phyloP scores from a whole-genome alignment of 1,140 invertebrate species.

The Drosophila elegans region DNA sequence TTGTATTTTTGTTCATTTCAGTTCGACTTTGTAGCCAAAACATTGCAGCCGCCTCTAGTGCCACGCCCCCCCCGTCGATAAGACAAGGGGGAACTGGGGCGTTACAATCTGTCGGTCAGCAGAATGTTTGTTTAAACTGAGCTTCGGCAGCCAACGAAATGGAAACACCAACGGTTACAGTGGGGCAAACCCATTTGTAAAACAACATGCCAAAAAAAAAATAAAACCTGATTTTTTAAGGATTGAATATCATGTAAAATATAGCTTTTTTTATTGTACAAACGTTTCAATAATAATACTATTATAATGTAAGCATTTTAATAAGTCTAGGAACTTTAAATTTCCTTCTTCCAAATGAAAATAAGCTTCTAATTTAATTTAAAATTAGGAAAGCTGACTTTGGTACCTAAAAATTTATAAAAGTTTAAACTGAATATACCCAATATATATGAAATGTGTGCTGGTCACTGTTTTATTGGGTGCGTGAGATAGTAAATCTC shows the following conservation, averaged over 20 bases:
- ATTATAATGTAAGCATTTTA: no score
- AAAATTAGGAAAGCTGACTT: no score
- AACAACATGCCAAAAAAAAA: not conserved
- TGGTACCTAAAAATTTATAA: no score
- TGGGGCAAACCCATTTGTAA: not conserved
- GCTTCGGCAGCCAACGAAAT: conserved; percentile 8
- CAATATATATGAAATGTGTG: no score
- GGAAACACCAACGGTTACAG: conserved; percentile 11
- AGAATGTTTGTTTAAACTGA: conserved; percentile 36
- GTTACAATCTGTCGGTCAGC: conserved; percentile 5
- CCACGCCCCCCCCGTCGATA: conserved; percentile 2
- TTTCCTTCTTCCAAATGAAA: no score
- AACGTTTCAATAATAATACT: no score
- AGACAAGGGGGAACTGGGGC: not conserved
- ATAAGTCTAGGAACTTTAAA: no score
- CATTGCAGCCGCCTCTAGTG: not conserved
- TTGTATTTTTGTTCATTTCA: not conserved
- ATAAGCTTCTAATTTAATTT: no score
- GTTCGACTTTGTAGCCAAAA: not conserved
- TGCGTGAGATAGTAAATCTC: not conserved
- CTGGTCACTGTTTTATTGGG: not conserved
- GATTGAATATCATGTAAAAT: no score
- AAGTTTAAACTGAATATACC: no score
- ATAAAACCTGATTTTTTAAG: no score
- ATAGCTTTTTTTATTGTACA: no score